Conservation (phyloP, 1,140 invertebrate genomes). For the Bursaphelenchus mucronatus region DNA sequence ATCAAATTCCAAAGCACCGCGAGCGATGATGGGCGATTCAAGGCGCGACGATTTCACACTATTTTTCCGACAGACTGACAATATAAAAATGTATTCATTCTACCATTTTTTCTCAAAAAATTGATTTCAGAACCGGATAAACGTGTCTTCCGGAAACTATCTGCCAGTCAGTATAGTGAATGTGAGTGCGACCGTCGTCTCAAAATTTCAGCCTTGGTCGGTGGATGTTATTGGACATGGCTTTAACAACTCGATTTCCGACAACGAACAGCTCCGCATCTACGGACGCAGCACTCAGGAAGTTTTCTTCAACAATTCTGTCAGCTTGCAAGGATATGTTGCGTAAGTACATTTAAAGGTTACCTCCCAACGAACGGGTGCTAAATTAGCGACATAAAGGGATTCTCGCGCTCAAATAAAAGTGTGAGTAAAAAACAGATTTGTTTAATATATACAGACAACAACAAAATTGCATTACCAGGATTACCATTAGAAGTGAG, state of each 20-base stretch:
- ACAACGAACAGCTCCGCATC: slow-evolving; percentile 21
- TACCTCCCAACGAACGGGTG: not conserved
- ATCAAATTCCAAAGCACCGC: no score
- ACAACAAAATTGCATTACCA: no score
- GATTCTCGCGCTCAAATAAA: not conserved
- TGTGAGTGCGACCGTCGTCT: slow-evolving; percentile 45
- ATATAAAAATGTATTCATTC: slow-evolving; percentile 14
- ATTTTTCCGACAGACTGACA: no score
- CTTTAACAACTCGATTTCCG: slow-evolving; percentile 28
- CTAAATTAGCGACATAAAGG: not conserved
- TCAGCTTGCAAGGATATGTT: slow-evolving; percentile 37
- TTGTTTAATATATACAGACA: not conserved
- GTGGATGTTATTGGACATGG: slow-evolving; percentile 41
- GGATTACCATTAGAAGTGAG: no score
- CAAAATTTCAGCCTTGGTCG: slow-evolving; percentile 52
- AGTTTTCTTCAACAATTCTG: slow-evolving; percentile 44
- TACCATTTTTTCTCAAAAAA: not conserved
- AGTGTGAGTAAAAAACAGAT: not conserved
- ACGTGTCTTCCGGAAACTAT: slow-evolving; percentile 47
- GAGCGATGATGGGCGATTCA: no score
- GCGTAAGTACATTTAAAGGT: slow-evolving; percentile 37
- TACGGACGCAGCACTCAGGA: slow-evolving; percentile 32
- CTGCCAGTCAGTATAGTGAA: slow-evolving; percentile 43
- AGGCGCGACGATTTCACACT: no score
- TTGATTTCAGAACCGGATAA: slow-evolving; percentile 38